phyloP scores from a whole-genome alignment of 2,113 vertebrate genomes.

The Eidolon helvum region DNA sequence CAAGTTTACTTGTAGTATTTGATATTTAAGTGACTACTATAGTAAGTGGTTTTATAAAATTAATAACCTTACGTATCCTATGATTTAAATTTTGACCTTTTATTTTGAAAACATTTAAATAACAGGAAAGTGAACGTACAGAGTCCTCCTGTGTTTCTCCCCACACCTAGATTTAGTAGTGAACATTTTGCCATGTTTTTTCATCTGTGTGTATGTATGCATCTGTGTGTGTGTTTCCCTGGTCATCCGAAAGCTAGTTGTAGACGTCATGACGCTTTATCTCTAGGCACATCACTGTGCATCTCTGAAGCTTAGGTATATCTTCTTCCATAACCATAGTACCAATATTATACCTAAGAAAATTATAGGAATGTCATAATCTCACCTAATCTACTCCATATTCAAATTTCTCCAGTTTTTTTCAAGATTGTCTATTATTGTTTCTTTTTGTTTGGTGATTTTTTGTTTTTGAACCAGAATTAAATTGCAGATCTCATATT shows the following conservation, averaged over 20 bases:
- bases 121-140: not conserved
- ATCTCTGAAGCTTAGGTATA: not conserved
- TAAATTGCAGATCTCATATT: not conserved
- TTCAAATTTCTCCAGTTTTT: not conserved
- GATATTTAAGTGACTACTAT: not conserved
- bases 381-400: not conserved
- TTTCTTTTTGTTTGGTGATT: slow-evolving; percentile 13
- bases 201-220: not conserved
- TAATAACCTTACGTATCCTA: not conserved
- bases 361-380: not conserved
- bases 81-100: slow-evolving; percentile 1
- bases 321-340: not conserved
- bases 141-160: not conserved
- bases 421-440: not conserved
- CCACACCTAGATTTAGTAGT: not conserved
- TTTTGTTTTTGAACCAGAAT: slow-evolving; percentile 7
- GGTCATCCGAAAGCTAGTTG: not conserved
- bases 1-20: not conserved
- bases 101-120: slow-evolving; percentile 12
- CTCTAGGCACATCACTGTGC: not conserved
- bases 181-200: not conserved
- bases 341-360: not conserved
- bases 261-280: not conserved
- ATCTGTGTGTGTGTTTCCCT: not conserved
- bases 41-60: slow-evolving; percentile 24